Evolutionary conservation across 2,113 vertebrate species (phyloP).

Genomic region (Paradoxurus hermaphroditus): DNA sequence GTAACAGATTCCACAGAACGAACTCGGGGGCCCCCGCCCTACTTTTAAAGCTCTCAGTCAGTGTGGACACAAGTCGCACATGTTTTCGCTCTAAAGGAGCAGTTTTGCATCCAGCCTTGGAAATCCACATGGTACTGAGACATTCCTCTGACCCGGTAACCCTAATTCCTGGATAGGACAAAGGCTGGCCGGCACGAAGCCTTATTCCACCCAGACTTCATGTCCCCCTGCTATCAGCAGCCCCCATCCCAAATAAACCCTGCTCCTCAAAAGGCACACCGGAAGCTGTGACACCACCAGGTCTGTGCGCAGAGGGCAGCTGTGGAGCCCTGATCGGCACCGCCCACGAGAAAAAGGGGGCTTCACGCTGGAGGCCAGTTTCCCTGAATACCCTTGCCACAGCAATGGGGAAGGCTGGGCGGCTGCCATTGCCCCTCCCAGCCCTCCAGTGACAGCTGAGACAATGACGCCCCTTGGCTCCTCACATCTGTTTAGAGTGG

Average conservation of each 20-base stretch:
- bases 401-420: neutral
- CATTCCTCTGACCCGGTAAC: neutral
- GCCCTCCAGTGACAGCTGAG: neutral
- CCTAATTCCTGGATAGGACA: neutral
- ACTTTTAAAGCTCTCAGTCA: neutral
- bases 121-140: neutral
- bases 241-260: neutral
- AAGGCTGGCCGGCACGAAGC: neutral
- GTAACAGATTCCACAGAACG: neutral
- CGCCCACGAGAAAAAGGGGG: neutral
- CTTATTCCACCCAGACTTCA: neutral
- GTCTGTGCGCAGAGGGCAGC: neutral
- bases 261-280: neutral
- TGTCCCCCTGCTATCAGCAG: neutral
- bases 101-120: neutral
- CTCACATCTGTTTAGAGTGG: neutral
- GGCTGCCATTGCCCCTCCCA: fast-evolving
- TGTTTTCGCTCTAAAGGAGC: neutral
- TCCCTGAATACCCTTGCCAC: neutral
- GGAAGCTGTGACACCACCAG: neutral
- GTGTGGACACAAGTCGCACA: fast-evolving
- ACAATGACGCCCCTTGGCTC: neutral
- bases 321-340: fast-evolving
- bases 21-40: neutral
- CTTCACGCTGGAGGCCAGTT: neutral